Conservation (phyloP, 92 coral and sea anemone species). For the Parazoanthus atlanticus region DNA sequence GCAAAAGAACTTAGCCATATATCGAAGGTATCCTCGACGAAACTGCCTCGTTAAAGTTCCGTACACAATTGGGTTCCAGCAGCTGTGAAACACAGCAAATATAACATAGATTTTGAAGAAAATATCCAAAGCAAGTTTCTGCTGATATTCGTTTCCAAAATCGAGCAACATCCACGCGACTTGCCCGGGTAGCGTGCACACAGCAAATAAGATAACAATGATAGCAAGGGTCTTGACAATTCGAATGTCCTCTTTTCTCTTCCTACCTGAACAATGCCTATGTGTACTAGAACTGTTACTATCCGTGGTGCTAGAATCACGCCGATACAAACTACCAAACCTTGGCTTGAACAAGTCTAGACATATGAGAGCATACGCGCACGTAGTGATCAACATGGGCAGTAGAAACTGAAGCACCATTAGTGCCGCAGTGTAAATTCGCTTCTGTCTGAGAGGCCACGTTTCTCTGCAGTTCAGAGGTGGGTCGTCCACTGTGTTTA, state of each 20-base stretch:
- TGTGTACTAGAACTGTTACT: not conserved
- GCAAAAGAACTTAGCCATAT: slow-evolving; percentile 30
- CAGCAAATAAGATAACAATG: slow-evolving; percentile 62
- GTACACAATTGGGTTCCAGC: slow-evolving; percentile 86
- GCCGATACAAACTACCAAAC: slow-evolving; percentile 7
- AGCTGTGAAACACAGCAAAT: slow-evolving; percentile 87
- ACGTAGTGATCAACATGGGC: slow-evolving; percentile 12
- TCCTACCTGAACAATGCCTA: not conserved
- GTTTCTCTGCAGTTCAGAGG: slow-evolving; percentile 50
- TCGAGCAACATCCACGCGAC: slow-evolving; percentile 63
- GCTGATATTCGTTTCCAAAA: slow-evolving; percentile 53
- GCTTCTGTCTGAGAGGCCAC: slow-evolving; percentile 38
- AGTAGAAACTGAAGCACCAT: slow-evolving; percentile 54
- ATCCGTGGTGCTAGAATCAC: not conserved
- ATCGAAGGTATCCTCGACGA: slow-evolving; percentile 69
- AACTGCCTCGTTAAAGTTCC: slow-evolving; percentile 82
- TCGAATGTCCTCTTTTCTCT: slow-evolving; percentile 55
- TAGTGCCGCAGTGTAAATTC: slow-evolving; percentile 46
- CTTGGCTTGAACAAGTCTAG: slow-evolving; percentile 26
- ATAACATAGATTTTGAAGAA: slow-evolving; percentile 66
- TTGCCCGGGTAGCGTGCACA: slow-evolving; percentile 67
- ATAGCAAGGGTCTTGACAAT: slow-evolving; percentile 68
- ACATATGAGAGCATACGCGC: slow-evolving; percentile 43
- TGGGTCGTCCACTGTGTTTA: slow-evolving; percentile 49
- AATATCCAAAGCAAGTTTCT: slow-evolving; percentile 28